phyloP scores from a whole-genome alignment of 2,888 invertebrate species.

The Stegana nigrithorax region DNA sequence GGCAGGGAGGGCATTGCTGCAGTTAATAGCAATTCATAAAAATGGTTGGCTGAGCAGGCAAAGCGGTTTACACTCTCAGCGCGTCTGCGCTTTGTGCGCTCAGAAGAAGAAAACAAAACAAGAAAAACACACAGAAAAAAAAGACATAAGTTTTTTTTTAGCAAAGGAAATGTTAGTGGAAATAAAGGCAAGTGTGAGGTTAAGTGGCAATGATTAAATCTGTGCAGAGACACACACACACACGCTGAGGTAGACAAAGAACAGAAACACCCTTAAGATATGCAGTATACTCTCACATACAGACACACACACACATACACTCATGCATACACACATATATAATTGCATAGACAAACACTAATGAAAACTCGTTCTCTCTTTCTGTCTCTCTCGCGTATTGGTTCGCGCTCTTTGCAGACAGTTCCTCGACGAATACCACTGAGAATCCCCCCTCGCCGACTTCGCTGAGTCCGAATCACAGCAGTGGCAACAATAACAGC shows the following conservation, averaged over 20 bases:
- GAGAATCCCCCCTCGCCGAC: constrained; percentile 73
- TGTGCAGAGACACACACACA: constrained; percentile 34
- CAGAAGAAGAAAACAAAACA: constrained; percentile 18
- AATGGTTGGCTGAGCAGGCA: not conserved
- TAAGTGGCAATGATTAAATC: constrained; percentile 60
- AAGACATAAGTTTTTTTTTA: constrained; percentile 13
- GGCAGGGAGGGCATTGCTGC: too few relatives aligned
- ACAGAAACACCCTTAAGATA: constrained; percentile 15
- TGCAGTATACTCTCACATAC: constrained; percentile 17
- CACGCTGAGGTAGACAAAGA: constrained; percentile 21
- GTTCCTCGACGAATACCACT: constrained; percentile 78
- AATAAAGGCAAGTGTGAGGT: constrained; percentile 54
- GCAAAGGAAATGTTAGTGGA: constrained; percentile 18
- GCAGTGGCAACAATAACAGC: constrained; percentile 59
- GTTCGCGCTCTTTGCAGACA: constrained; percentile 81
- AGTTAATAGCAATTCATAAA: not conserved
- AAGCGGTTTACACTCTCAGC: constrained; percentile 37
- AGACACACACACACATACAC: constrained; percentile 2
- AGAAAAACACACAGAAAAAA: constrained; percentile 24
- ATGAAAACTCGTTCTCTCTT: constrained; percentile 36
- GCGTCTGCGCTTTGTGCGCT: constrained; percentile 51
- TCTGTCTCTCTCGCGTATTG: constrained; percentile 25
- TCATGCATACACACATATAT: not conserved
- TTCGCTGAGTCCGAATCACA: constrained; percentile 74
- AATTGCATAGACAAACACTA: constrained; percentile 34